phyloP scores from a whole-genome alignment of 2,113 vertebrate genomes.

The Calyptommatus sinebrachiatus region DNA sequence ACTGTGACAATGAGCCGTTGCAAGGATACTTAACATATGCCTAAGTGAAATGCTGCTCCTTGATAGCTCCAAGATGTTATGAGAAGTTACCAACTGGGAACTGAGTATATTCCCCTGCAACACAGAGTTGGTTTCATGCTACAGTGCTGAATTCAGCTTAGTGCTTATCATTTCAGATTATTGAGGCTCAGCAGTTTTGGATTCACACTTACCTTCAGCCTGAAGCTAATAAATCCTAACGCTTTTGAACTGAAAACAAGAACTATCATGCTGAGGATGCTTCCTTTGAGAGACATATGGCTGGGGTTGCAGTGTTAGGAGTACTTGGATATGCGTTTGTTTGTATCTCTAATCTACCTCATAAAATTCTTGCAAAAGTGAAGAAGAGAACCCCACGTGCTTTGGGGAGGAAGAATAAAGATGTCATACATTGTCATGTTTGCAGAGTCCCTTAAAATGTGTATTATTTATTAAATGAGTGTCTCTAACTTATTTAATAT shows the following conservation, averaged over 20 bases:
- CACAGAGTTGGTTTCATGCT: not conserved
- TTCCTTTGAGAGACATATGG: no score
- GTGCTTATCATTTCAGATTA: no score
- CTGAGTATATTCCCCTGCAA: not conserved
- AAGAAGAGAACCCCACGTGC: not conserved
- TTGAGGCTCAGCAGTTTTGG: not conserved
- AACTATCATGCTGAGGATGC: no score
- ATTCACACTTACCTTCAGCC: not conserved
- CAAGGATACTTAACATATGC: not conserved
- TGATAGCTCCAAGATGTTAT: not conserved
- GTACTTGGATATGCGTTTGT: not conserved
- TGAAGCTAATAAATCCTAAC: not conserved
- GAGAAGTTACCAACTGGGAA: not conserved
- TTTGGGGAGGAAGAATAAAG: not conserved
- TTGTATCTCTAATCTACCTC: not conserved
- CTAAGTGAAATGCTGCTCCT: accelerated
- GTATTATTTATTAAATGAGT: not conserved
- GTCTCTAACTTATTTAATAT: not conserved
- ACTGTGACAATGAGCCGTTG: conserved; percentile 21
- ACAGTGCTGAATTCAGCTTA: not conserved
- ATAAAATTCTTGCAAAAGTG: not conserved
- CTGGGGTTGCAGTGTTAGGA: no score
- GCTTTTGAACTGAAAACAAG: no score
- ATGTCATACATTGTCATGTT: not conserved
- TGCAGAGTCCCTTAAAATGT: not conserved